Evolutionary conservation across 2,888 invertebrate genomes (phyloP).

Genomic region (Taenaris catops): DNA sequence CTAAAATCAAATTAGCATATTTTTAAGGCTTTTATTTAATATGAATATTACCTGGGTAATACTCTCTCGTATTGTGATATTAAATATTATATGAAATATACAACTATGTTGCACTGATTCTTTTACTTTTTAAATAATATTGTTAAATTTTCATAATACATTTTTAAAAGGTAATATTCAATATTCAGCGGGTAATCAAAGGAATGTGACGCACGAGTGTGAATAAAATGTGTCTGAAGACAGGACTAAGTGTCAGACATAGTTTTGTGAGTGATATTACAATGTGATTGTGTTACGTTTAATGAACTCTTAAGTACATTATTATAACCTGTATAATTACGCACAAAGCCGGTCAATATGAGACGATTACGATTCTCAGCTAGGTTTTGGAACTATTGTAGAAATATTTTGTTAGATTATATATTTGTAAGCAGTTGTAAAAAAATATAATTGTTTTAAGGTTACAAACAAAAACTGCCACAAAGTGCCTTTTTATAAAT

Average conservation of each 20-base stretch:
- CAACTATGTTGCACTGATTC: not conserved
- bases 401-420: constrained; percentile 59
- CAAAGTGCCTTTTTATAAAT: constrained; percentile 68
- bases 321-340: constrained; percentile 48
- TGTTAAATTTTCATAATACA: not conserved
- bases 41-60: constrained; percentile 33
- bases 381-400: constrained; percentile 40
- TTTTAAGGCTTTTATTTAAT: too few species aligned
- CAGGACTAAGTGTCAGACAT: constrained; percentile 54
- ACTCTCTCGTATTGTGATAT: constrained; percentile 21
- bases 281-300: constrained; percentile 74
- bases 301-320: constrained; percentile 67
- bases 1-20: too few species aligned
- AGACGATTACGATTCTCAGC: constrained; percentile 30
- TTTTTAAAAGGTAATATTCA: constrained; percentile 31
- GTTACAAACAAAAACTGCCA: constrained; percentile 69
- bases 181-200: constrained; percentile 47
- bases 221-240: constrained; percentile 60
- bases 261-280: constrained; percentile 71
- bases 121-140: constrained; percentile 13
- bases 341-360: constrained; percentile 28
- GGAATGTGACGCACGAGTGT: constrained; percentile 47
- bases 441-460: constrained; percentile 46
- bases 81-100: constrained; percentile 13
- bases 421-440: constrained; percentile 57